A percentile compares a stretch with the other conserved stretches of the same genome.
Conservation (phyloP, 1,140 invertebrate genomes). For the Daktulosphaira vitifoliae region DNA sequence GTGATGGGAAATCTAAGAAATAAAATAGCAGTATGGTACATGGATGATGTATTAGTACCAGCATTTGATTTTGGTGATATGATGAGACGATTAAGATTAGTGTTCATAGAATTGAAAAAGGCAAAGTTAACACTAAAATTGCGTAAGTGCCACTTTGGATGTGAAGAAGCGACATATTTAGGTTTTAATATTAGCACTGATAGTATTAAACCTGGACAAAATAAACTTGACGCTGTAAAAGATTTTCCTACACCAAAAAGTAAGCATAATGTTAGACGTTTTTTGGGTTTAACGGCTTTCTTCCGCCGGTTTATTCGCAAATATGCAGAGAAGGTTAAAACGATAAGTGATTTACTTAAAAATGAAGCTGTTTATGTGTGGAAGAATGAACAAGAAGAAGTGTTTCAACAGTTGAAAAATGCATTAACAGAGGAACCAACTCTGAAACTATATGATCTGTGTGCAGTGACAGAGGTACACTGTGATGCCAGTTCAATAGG, state of each 20-base stretch:
- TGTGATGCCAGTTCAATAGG: not conserved
- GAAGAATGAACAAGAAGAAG: not conserved
- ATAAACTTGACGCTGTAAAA: not conserved
- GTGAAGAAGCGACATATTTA: slow-evolving; percentile 4
- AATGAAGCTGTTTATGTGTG: not conserved
- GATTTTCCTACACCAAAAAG: not conserved
- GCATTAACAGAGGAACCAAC: not conserved
- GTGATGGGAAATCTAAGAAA: not conserved
- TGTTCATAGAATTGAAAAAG: not conserved
- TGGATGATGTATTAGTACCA: not conserved
- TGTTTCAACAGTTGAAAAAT: slow-evolving; percentile 33
- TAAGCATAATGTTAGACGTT: not conserved
- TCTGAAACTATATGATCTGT: not conserved
- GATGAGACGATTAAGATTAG: not conserved
- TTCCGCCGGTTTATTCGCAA: not conserved
- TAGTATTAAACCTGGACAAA: not conserved
- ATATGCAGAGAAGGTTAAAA: not conserved
- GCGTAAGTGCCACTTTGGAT: not conserved
- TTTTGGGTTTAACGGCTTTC: not conserved
- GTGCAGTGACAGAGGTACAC: slow-evolving; percentile 13
- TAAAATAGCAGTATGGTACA: not conserved
- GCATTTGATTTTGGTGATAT: not conserved
- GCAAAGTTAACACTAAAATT: not conserved
- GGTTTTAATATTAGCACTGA: not conserved
- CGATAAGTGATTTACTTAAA: not conserved